Evolutionary conservation across 2,888 invertebrate genomes (phyloP), one percentile per base, ranked within the genome.

Genomic region (Caenorhabditis sulstoni): DNA sequence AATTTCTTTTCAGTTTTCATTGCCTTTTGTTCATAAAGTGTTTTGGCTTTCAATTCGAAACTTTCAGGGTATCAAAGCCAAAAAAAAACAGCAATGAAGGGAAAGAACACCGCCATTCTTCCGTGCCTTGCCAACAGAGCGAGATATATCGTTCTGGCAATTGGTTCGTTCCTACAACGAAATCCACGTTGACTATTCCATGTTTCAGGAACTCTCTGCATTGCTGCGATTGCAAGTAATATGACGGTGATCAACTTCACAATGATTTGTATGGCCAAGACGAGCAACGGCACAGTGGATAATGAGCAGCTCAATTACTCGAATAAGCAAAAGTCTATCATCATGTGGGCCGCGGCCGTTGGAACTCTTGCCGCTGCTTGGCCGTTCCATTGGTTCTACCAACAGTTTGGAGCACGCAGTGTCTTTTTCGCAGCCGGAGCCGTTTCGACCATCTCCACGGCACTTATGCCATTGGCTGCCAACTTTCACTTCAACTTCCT

Each of bases 161-260:
- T 86, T n/a, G 83, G 85, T 84, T 49, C 16, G 47, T 71, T 29
- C 49, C 50, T 35, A 22, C 41, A 39, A 12, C 18, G 14, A 14
- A 20, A 41, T 9, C 5, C 12, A 47, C 3, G 29, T 8, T 29
- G 29, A 29, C 47, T 0, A 35, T 59, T 50, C 39, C 7, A 35
- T 18, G 11, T 73, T 70, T 37, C 62, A 85, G 86, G 86, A 61
- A 82, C 85, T 3, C 70, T 82, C 20, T 85, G 86, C 39, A 86
- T 86, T 47, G 79, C 87, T 9, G 81, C 86, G 1, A 87, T 88
- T 65, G 87, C 87, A 39, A 84, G 85, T 3, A 88, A 88, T 67
- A 87, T 87, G 86, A 86, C 86, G 18, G 83, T 87, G 0, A 81
- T 88, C 45, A 87, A 87, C 59, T 88, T 88, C 76, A 88, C 88